phyloP scores from a whole-genome alignment of 92 coral and sea anemone genomes.

The Epizoanthus stellaris region DNA sequence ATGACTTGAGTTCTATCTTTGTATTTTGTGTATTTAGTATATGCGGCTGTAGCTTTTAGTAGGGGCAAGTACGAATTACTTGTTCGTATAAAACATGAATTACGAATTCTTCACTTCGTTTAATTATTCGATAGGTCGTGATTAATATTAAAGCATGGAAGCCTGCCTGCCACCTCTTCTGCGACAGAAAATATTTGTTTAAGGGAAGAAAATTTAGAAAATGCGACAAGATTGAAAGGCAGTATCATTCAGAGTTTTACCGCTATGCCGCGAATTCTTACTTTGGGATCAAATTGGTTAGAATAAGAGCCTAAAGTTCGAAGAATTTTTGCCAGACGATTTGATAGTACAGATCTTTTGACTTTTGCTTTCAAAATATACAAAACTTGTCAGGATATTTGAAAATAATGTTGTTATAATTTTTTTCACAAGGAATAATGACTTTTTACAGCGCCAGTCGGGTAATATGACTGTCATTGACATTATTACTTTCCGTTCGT shows the following conservation, averaged over 20 bases:
- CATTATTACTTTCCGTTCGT: background rate
- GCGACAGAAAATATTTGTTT: slow-evolving; percentile 75
- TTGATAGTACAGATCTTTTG: slow-evolving; percentile 28
- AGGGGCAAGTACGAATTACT: slow-evolving; percentile 30
- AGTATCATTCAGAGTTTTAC: slow-evolving; percentile 1
- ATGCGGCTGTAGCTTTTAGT: background rate
- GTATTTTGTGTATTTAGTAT: slow-evolving; percentile 11
- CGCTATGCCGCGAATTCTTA: background rate
- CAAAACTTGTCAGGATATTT: slow-evolving; percentile 2
- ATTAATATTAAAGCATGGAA: slow-evolving; percentile 85
- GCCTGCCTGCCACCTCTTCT: slow-evolving; percentile 72
- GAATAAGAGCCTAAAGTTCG: background rate
- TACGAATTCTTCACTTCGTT: slow-evolving; percentile 56
- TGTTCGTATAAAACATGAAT: slow-evolving; percentile 36
- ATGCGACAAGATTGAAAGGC: slow-evolving; percentile 10
- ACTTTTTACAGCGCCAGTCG: background rate
- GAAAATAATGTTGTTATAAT: slow-evolving; percentile 30
- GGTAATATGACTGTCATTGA: background rate
- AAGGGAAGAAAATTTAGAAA: slow-evolving; percentile 40
- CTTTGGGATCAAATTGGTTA: background rate
- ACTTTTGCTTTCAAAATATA: slow-evolving; percentile 39
- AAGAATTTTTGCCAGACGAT: slow-evolving; percentile 1
- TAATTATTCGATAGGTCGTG: slow-evolving; percentile 68
- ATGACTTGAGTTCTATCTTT: slow-evolving; percentile 21
- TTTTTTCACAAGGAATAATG: slow-evolving; percentile 25